Percentiles rank a stretch among this genome's conserved stretches.
Conservation (phyloP, 2,888 invertebrate species). For the Apantesis nais region DNA sequence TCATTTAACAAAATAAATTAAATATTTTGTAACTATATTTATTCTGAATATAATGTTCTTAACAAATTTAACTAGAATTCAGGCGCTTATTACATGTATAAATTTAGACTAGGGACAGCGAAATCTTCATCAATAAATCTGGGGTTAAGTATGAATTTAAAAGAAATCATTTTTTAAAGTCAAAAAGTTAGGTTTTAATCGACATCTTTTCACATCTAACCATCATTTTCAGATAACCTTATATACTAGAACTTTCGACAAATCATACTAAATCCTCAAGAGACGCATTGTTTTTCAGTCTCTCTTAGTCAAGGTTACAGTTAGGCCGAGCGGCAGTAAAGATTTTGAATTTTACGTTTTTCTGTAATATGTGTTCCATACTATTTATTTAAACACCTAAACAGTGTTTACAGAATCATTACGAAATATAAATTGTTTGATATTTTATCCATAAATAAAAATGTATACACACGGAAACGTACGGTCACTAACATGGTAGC, state of each 20-base stretch:
- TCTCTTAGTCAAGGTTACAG: too few relatives aligned
- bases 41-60: not conserved
- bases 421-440: not conserved
- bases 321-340: not conserved
- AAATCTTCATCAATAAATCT: not conserved
- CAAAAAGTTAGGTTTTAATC: too few relatives aligned
- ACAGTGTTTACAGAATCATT: not conserved
- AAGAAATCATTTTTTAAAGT: not conserved
- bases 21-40: too few relatives aligned
- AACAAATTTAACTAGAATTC: not conserved
- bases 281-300: too few relatives aligned
- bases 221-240: too few relatives aligned
- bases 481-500: not conserved
- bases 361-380: not conserved
- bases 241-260: too few relatives aligned
- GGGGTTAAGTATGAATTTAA: not conserved
- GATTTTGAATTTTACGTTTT: not conserved
- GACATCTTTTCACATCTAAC: too few relatives aligned
- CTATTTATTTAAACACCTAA: not conserved
- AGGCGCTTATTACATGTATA: too few relatives aligned
- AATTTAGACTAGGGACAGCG: not conserved
- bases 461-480: not conserved
- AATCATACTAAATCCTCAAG: too few relatives aligned
- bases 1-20: too few relatives aligned
- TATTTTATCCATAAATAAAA: not conserved